phyloP scores from a whole-genome alignment of 2,113 vertebrate genomes.

The Myrmecophaga tridactyla region DNA sequence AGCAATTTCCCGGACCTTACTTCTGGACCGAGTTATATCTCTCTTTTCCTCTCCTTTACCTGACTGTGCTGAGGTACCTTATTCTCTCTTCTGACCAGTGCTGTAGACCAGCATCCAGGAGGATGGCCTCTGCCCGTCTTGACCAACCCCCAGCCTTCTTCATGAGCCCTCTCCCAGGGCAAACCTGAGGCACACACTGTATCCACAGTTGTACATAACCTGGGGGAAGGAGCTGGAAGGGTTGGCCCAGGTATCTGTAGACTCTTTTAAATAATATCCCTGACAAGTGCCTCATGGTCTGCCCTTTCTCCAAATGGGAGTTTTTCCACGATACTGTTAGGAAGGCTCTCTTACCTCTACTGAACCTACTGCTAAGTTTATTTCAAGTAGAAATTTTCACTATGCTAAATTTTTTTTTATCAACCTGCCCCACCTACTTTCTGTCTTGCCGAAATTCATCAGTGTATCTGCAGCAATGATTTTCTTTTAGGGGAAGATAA shows the following conservation, averaged over 20 bases:
- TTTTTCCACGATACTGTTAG: not conserved
- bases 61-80: not conserved
- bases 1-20: not conserved
- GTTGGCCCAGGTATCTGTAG: not conserved
- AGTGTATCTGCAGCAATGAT: not conserved
- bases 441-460: not conserved
- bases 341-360: not conserved
- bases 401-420: not conserved
- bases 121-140: too few relatives aligned
- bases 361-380: not conserved
- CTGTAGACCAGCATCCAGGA: not conserved
- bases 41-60: not conserved
- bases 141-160: not conserved
- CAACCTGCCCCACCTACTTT: not conserved
- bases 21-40: not conserved
- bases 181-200: not conserved
- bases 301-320: not conserved
- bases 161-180: too few relatives aligned
- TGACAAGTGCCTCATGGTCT: not conserved
- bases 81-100: not conserved
- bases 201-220: not conserved
- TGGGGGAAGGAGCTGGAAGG: not conserved
- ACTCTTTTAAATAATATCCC: not conserved
- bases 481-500: not conserved
- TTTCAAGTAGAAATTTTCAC: not conserved